phyloP scores from a whole-genome alignment of 2,113 vertebrate species.

The Acanthochromis polyacanthus region DNA sequence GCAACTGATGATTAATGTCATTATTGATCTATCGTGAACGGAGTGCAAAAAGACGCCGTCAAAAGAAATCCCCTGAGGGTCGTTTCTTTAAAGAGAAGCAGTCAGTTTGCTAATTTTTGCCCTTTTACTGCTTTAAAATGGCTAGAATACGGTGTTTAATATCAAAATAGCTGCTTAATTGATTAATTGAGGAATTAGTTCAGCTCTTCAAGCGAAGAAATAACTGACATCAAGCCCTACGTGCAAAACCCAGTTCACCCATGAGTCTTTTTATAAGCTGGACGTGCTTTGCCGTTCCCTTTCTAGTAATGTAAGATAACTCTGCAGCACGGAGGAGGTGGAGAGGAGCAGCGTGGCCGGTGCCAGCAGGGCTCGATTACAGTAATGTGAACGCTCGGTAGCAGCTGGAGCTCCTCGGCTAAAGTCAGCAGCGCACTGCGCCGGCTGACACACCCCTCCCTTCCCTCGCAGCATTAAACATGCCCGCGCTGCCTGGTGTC shows the following conservation, averaged over 20 bases:
- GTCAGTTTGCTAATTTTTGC: neutral
- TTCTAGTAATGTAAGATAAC: constrained; percentile 68
- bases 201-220: neutral
- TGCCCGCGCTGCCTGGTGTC: constrained; percentile 13
- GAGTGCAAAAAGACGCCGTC: neutral
- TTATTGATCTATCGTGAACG: neutral
- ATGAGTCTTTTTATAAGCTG: constrained; percentile 37
- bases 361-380: constrained; percentile 71
- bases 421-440: constrained; percentile 58
- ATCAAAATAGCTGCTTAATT: neutral
- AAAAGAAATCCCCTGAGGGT: neutral
- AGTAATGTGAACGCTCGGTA: constrained; percentile 71
- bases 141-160: neutral
- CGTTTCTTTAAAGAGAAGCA: neutral
- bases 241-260: constrained; percentile 6
- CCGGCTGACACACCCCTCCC: constrained; percentile 49
- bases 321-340: constrained; percentile 27
- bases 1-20: neutral
- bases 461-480: constrained; percentile 14
- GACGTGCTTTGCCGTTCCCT: constrained; percentile 27
- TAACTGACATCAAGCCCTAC: neutral
- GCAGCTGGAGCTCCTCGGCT: constrained; percentile 72
- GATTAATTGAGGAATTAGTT: neutral
- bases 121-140: neutral
- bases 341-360: constrained; percentile 29